Conservation (phyloP, 2,113 vertebrate genomes). For the Periophthalmus modestus region DNA sequence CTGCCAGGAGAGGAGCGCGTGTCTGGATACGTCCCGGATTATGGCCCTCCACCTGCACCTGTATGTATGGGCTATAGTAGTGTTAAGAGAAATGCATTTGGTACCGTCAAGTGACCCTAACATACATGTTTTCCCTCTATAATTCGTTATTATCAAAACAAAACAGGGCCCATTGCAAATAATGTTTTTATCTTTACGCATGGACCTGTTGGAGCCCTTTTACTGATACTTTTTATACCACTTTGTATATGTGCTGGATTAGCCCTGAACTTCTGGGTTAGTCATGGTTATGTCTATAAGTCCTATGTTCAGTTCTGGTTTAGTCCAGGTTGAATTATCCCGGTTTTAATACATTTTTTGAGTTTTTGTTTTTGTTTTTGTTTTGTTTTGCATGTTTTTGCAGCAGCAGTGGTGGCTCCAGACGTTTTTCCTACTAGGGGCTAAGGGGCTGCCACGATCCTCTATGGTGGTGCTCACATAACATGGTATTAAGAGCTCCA, state of each 20-base stretch:
- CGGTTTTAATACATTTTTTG: not conserved
- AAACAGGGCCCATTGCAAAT: not conserved
- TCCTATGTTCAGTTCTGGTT: too few species aligned
- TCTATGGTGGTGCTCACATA: not conserved
- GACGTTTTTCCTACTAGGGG: too few species aligned
- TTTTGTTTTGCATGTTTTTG: not conserved
- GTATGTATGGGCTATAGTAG: slow-evolving; percentile 22
- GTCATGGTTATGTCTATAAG: too few species aligned
- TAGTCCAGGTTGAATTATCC: not conserved
- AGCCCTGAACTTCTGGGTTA: too few species aligned
- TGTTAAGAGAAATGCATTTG: slow-evolving; percentile 12
- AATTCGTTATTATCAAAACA: not conserved
- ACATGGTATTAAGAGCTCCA: not conserved
- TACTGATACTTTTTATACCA: too few species aligned
- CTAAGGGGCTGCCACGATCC: not conserved
- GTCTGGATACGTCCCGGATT: slow-evolving; percentile 35
- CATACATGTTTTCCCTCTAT: not conserved
- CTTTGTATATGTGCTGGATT: too few species aligned
- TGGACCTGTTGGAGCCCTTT: too few species aligned
- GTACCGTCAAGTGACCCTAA: not conserved
- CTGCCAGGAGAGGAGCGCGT: slow-evolving; percentile 54
- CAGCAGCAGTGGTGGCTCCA: too few species aligned
- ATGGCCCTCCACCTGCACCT: slow-evolving; percentile 31
- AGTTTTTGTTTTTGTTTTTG: not conserved
- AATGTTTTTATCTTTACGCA: not conserved